Evolutionary conservation across 2,797 vertebrate genomes (phyloP).

Genomic region (Nothura maculosa): DNA sequence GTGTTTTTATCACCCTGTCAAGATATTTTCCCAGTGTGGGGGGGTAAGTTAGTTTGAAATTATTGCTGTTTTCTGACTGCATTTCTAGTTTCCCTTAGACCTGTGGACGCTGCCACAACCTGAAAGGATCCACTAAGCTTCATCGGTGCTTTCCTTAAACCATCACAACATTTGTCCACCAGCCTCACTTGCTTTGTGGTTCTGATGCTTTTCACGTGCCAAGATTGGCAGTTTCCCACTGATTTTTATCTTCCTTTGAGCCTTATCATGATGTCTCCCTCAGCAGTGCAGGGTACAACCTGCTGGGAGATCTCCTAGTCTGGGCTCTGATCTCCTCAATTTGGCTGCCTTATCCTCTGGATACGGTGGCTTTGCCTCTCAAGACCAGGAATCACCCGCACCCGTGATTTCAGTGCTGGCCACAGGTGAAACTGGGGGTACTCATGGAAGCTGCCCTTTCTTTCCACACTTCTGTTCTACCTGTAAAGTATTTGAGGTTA

Average conservation of each 20-base stretch:
- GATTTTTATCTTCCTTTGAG: neutral
- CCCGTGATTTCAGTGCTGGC: neutral
- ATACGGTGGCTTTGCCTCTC: neutral
- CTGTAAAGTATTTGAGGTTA: neutral
- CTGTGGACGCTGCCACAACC: neutral
- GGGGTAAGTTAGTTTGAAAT: neutral
- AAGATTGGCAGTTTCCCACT: neutral
- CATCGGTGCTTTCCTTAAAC: neutral
- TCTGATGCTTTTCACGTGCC: neutral
- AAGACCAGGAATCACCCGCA: neutral
- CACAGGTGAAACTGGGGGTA: no score
- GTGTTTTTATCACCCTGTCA: slow-evolving; percentile 39
- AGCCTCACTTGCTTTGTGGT: fast-evolving
- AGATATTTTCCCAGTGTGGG: neutral
- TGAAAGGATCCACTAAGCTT: neutral
- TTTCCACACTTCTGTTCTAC: neutral
- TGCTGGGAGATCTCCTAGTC: neutral
- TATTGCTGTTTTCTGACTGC: neutral
- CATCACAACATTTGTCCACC: fast-evolving
- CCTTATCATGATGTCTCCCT: neutral
- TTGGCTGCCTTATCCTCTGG: neutral
- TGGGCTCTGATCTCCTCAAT: neutral
- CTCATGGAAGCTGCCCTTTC: neutral
- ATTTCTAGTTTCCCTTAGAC: neutral
- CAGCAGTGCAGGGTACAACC: neutral